Conservation (phyloP, 2,888 invertebrate species). For the Cancer borealis region DNA sequence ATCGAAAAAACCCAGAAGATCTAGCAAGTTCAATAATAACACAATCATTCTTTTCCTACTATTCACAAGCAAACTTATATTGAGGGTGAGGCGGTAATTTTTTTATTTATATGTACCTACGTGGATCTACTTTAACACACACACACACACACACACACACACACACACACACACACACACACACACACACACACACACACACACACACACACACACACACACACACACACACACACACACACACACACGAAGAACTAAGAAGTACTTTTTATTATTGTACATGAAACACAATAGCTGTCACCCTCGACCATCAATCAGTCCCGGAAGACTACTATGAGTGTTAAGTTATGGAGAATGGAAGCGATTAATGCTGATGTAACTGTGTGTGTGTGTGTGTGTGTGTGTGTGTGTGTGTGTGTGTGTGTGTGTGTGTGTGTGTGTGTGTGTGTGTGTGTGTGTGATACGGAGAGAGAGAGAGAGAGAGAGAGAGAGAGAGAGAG, state of each 20-base stretch:
- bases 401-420: not conserved
- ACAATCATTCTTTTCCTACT: not conserved
- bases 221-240: no score
- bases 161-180: no score
- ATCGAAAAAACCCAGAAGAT: not conserved
- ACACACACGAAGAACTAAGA: no score
- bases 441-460: no score
- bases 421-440: not conserved
- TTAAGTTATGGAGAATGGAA: not conserved
- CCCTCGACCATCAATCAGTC: not conserved
- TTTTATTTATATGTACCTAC: no score
- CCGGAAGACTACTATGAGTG: not conserved
- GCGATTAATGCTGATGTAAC: no score
- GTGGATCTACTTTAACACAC: not conserved
- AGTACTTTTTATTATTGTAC: no score
- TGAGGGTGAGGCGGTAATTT: no score
- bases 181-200: not conserved
- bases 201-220: not conserved
- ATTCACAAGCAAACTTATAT: not conserved
- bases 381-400: not conserved
- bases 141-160: slow-evolving; percentile 12
- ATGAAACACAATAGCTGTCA: not conserved
- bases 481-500: slow-evolving; percentile 5
- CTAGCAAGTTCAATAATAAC: not conserved
- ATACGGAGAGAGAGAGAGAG: no score